A percentile compares a stretch with the other conserved stretches of the same genome.
phyloP scores from a whole-genome alignment of 2,113 vertebrate genomes.

The Neodontobutis hainanensis region DNA sequence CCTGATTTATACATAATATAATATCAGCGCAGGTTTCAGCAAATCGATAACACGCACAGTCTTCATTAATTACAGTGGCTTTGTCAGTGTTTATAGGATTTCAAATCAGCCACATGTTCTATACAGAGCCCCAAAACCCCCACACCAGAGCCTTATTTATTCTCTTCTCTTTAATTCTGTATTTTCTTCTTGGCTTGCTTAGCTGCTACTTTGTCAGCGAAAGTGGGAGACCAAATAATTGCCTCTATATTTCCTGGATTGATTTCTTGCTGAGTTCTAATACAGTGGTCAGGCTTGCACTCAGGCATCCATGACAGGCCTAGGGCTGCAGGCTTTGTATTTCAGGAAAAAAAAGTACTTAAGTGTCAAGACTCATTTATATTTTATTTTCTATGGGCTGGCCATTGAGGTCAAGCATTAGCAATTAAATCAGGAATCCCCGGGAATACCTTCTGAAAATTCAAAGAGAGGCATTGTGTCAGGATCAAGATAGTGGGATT shows the following conservation, averaged over 20 bases:
- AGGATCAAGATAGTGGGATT: no score
- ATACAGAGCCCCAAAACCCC: conserved; percentile 39
- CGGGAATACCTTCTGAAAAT: not conserved
- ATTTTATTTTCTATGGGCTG: conserved; percentile 39
- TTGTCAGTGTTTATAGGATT: conserved; percentile 39
- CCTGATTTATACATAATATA: not conserved
- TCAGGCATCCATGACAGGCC: conserved; percentile 63
- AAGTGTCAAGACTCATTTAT: conserved; percentile 18
- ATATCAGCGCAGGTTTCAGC: conserved; percentile 26
- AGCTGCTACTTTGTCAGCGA: conserved; percentile 78
- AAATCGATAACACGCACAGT: conserved; percentile 52
- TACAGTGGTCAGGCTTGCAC: conserved; percentile 71
- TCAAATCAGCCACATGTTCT: conserved; percentile 57
- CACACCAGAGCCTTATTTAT: conserved; percentile 57
- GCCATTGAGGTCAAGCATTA: conserved; percentile 47
- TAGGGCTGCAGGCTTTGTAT: conserved; percentile 54
- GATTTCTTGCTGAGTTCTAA: conserved; percentile 78
- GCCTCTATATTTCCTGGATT: conserved; percentile 83
- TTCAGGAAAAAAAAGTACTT: conserved; percentile 43
- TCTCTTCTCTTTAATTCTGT: conserved; percentile 74
- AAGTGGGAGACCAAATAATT: conserved; percentile 82
- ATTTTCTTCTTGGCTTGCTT: conserved; percentile 71
- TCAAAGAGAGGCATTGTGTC: not conserved
- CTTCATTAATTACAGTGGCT: conserved; percentile 63
- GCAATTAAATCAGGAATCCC: conserved; percentile 33